A percentile compares a stretch with the other conserved stretches of the same genome.
phyloP scores from a whole-genome alignment of 2,113 vertebrate species.

The Pollachius pollachius region DNA sequence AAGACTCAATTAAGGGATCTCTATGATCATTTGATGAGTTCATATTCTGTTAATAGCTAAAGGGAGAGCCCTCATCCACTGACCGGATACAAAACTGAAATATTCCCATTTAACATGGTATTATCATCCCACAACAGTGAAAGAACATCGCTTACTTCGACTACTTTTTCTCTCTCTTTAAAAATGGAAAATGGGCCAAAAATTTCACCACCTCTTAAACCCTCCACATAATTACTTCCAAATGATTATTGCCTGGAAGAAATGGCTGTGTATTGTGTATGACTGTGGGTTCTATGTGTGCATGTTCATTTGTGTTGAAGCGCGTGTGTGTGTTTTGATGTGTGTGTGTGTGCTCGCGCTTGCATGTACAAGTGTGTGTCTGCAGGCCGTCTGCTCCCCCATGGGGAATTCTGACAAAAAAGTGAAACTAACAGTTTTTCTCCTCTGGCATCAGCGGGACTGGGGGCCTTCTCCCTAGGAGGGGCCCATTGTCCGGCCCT shows the following conservation, averaged over 20 bases:
- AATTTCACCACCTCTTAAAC: too few species aligned
- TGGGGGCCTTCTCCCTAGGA: conserved; percentile 59
- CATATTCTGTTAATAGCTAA: too few species aligned
- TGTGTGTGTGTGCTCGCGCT: conserved; percentile 17
- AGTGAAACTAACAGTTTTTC: conserved; percentile 79
- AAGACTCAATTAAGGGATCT: too few species aligned
- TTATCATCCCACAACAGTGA: too few species aligned
- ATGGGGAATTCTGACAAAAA: conserved; percentile 58
- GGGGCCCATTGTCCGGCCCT: conserved; percentile 78
- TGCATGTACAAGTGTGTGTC: conserved; percentile 25
- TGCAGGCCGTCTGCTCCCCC: conserved; percentile 54
- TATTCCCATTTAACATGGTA: too few species aligned
- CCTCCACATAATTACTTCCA: too few species aligned
- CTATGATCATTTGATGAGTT: too few species aligned
- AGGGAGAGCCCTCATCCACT: too few species aligned
- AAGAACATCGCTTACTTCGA: too few species aligned
- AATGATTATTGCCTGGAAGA: background rate
- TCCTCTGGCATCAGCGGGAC: conserved; percentile 77
- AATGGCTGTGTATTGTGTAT: background rate
- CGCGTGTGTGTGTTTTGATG: background rate
- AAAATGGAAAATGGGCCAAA: too few species aligned
- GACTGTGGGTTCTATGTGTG: background rate
- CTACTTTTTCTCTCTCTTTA: too few species aligned
- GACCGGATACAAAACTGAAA: too few species aligned
- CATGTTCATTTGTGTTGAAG: background rate